These are phyloP conservation scores for Alethe diademata DNA, from an alignment of 2,113 vertebrate genomes.

Conservation along the genomic window DNA sequence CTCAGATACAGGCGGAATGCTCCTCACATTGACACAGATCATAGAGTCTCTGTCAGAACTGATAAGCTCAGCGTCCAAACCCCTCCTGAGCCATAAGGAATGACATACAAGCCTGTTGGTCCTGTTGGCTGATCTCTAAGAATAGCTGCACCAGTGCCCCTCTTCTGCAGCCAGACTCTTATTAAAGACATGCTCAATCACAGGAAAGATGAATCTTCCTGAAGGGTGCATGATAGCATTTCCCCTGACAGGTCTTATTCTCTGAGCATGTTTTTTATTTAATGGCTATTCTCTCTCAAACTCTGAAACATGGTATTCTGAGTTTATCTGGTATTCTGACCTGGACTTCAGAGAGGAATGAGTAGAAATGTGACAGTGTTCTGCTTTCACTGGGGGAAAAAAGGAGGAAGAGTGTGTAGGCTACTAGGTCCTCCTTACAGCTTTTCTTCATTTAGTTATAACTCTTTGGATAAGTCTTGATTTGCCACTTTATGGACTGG, in stretches of 20 bases:
- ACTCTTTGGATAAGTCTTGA: neutral
- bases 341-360: neutral
- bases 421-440: neutral
- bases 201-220: neutral
- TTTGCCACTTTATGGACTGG: neutral
- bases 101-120: constrained; percentile 30
- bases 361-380: neutral
- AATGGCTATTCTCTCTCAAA: neutral
- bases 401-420: neutral
- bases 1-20: neutral
- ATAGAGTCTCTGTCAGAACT: constrained; percentile 57
- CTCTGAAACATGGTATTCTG: neutral
- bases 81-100: constrained; percentile 15
- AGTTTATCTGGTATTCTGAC: neutral
- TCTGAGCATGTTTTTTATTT: neutral
- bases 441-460: neutral
- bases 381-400: neutral
- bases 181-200: neutral
- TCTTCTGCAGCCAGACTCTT: neutral
- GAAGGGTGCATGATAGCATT: neutral
- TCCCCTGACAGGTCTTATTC: neutral
- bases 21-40: constrained; percentile 49
- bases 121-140: constrained; percentile 23
- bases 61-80: constrained; percentile 33
- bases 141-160: neutral